phyloP scores from a whole-genome alignment of 2,797 vertebrate species.

The Otolemur crassicaudatus region DNA sequence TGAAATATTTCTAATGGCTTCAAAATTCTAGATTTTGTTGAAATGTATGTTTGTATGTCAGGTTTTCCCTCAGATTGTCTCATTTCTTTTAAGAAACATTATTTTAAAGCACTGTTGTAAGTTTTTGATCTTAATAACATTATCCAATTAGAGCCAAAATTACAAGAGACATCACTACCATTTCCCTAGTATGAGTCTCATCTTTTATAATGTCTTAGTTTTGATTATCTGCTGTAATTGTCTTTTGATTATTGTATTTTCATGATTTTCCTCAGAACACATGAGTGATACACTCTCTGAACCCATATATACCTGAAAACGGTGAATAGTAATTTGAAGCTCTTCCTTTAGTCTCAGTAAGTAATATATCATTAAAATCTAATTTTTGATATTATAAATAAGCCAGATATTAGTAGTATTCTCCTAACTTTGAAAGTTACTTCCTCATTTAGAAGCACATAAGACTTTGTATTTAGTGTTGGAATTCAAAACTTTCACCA shows the following conservation, averaged over 20 bases:
- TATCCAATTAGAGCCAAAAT: slow-evolving; percentile 9
- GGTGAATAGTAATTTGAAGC: neutral
- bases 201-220: neutral
- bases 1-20: neutral
- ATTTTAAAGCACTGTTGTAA: neutral
- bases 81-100: slow-evolving; percentile 14
- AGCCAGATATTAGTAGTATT: slow-evolving; percentile 33
- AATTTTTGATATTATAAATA: slow-evolving; percentile 54
- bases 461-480: slow-evolving; percentile 64
- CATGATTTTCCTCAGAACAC: neutral
- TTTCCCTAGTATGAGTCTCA: neutral
- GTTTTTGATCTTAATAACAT: slow-evolving; percentile 9
- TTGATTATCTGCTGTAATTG: slow-evolving; percentile 27
- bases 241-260: neutral
- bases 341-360: neutral
- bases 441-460: slow-evolving; percentile 40
- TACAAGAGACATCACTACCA: neutral
- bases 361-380: slow-evolving; percentile 43
- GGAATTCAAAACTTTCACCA: slow-evolving; percentile 58
- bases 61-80: neutral
- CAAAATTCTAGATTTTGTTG: neutral
- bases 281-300: neutral
- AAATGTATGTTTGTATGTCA: neutral
- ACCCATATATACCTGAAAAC: neutral
- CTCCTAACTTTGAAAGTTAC: slow-evolving; percentile 47